These are phyloP conservation scores for Ichneumon xanthorius DNA, from an alignment of 2,888 invertebrate genomes.

Conservation along the genomic window DNA sequence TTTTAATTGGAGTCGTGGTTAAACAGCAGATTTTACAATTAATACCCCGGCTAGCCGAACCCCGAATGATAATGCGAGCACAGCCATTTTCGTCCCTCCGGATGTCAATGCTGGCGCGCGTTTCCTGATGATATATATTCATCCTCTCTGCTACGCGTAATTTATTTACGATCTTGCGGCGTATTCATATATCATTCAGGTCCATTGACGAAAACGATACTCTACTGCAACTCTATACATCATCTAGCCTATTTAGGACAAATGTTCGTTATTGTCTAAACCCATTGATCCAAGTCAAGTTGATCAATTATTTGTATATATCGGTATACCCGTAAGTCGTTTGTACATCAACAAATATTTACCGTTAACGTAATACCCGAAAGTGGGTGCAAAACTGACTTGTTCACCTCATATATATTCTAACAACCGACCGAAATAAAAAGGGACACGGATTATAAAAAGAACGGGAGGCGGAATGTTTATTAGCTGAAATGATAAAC, in stretches of 20 bases:
- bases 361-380: not conserved
- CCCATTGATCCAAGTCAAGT: not conserved
- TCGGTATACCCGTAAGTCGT: not conserved
- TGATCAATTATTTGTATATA: not conserved
- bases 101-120: slow-evolving; percentile 2
- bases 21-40: slow-evolving; percentile 63
- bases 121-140: slow-evolving; percentile 69
- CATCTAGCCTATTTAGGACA: not conserved
- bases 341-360: too few species aligned
- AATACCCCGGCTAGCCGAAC: slow-evolving; percentile 52
- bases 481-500: too few species aligned
- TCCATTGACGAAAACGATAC: not conserved
- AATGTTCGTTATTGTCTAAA: not conserved
- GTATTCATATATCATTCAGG: slow-evolving; percentile 55
- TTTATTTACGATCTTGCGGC: slow-evolving; percentile 69
- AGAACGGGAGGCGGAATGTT: too few species aligned
- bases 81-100: not conserved
- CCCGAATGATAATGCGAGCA: slow-evolving; percentile 56
- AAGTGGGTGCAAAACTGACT: not conserved
- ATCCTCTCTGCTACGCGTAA: slow-evolving; percentile 64
- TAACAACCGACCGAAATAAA: too few species aligned
- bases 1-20: slow-evolving; percentile 40
- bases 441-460: too few species aligned
- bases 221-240: not conserved
- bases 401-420: not conserved